A percentile compares a stretch with the other conserved stretches of the same genome.
Evolutionary conservation across 2,113 vertebrate genomes (phyloP).

Genomic region (Pangasianodon hypophthalmus): DNA sequence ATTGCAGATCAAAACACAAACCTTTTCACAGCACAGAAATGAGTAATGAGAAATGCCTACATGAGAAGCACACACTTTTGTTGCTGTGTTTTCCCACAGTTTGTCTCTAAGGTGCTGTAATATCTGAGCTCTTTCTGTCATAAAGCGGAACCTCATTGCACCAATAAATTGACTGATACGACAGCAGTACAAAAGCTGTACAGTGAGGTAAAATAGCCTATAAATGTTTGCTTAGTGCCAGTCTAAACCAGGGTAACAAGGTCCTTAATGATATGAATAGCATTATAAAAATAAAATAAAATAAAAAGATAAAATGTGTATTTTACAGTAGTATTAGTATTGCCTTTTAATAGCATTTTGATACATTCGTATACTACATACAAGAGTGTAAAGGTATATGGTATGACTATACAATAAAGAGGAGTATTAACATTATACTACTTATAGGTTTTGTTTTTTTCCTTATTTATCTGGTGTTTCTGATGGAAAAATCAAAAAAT

Average conservation of each 20-base stretch:
- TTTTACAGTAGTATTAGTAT: background rate
- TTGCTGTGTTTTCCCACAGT: background rate
- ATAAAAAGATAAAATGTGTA: background rate
- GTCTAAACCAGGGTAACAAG: background rate
- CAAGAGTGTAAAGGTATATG: background rate
- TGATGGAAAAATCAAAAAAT: background rate
- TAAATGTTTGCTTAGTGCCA: slow-evolving; percentile 39
- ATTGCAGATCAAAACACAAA: background rate
- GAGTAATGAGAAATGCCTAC: background rate
- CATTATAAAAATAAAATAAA: background rate
- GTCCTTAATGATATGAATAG: slow-evolving; percentile 12
- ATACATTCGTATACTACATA: background rate
- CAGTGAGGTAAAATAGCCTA: background rate
- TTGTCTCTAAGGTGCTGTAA: background rate
- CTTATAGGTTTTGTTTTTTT: background rate
- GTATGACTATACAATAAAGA: background rate
- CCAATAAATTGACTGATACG: slow-evolving; percentile 40
- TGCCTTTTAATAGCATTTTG: background rate
- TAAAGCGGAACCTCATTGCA: slow-evolving; percentile 40
- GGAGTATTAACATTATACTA: background rate
- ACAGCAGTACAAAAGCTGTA: slow-evolving; percentile 15
- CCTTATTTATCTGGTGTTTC: no score
- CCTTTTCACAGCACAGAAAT: background rate
- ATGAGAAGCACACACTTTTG: background rate
- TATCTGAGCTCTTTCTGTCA: background rate